phyloP scores from a whole-genome alignment of 2,888 invertebrate genomes.

The Malthinus flaveolus region DNA sequence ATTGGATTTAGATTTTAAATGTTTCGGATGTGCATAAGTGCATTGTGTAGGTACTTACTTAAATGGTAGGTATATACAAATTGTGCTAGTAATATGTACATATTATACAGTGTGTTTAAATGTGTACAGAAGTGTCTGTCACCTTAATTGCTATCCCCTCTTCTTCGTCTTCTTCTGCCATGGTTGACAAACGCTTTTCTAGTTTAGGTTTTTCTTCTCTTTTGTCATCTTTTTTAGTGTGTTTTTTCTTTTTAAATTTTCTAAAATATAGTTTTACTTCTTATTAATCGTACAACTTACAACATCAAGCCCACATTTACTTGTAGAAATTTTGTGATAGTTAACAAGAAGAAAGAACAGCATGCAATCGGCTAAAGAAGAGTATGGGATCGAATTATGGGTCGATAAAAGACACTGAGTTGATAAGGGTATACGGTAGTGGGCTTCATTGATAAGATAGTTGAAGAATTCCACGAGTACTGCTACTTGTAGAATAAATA shows the following conservation, averaged over 20 bases:
- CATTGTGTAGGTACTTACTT: slow-evolving; percentile 13
- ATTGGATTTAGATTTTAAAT: background rate
- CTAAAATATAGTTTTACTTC: slow-evolving; percentile 21
- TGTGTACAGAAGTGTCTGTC: slow-evolving; percentile 47
- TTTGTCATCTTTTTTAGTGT: slow-evolving; percentile 69
- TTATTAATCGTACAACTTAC: too few species aligned
- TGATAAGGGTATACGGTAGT: too few species aligned
- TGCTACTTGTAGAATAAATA: too few species aligned
- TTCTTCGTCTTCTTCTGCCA: slow-evolving; percentile 86
- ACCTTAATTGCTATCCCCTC: slow-evolving; percentile 69
- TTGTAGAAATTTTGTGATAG: too few species aligned
- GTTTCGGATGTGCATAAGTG: background rate
- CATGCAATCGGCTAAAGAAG: too few species aligned
- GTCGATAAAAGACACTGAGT: too few species aligned
- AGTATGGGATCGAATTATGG: too few species aligned
- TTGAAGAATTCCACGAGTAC: too few species aligned
- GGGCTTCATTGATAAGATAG: too few species aligned
- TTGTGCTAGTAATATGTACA: background rate
- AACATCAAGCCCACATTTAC: too few species aligned
- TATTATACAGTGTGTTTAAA: slow-evolving; percentile 26
- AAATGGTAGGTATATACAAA: slow-evolving; percentile 2
- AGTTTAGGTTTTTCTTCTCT: slow-evolving; percentile 53
- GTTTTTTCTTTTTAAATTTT: slow-evolving; percentile 67
- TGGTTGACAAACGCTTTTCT: slow-evolving; percentile 75
- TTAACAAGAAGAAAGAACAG: too few species aligned